Percentiles rank a stretch among this genome's conserved stretches.
Evolutionary conservation across 1,140 invertebrate genomes (phyloP).

Genomic region (Drosophila serrata): DNA sequence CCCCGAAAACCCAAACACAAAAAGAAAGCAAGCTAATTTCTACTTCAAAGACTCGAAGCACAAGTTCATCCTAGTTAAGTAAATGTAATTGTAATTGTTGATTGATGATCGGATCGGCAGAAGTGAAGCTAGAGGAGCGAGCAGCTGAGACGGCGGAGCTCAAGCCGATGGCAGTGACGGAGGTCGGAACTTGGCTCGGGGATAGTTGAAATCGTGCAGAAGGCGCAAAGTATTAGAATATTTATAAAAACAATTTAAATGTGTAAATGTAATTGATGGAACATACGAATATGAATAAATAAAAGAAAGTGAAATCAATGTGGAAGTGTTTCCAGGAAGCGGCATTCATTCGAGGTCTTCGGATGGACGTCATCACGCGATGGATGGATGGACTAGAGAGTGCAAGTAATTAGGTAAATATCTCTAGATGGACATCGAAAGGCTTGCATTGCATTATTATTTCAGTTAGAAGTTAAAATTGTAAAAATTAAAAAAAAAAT

Average conservation of each 20-base stretch:
- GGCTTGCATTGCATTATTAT: too few species aligned
- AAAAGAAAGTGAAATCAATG: constrained; percentile 53
- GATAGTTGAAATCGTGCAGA: constrained; percentile 70
- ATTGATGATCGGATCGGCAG: constrained; percentile 36
- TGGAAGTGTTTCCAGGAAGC: constrained; percentile 16
- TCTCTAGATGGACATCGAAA: too few species aligned
- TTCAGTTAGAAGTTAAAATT: too few species aligned
- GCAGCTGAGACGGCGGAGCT: constrained; percentile 16
- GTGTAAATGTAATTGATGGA: constrained; percentile 78
- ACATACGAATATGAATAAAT: constrained; percentile 69
- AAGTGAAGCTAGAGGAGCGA: constrained; percentile 5
- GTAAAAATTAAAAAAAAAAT: too few species aligned
- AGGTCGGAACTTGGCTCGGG: constrained; percentile 20
- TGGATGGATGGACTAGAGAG: too few species aligned
- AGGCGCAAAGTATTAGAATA: constrained; percentile 77
- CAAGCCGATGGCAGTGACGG: background rate
- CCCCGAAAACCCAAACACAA: background rate
- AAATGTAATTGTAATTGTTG: constrained; percentile 76
- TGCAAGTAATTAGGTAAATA: too few species aligned
- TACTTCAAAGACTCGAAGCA: constrained; percentile 78
- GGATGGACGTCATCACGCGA: too few species aligned
- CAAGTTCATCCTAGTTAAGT: constrained; percentile 74
- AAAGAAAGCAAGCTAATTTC: constrained; percentile 26
- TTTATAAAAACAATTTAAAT: constrained; percentile 68
- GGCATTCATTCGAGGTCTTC: too few species aligned